Conservation (phyloP, 1,140 invertebrate species). For the Hydropsyche tenuis region DNA sequence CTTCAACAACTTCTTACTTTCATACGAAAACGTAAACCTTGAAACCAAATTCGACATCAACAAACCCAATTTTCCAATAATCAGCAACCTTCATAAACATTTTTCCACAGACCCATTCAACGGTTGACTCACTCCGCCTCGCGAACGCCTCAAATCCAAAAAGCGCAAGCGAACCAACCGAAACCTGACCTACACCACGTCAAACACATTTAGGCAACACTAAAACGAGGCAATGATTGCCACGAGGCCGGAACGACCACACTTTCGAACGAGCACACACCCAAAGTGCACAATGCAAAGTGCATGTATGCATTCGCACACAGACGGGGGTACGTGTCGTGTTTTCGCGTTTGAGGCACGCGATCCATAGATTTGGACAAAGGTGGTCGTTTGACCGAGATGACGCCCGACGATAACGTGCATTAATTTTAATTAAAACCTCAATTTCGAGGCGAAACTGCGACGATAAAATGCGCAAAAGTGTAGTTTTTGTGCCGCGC, state of each 20-base stretch:
- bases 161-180: background rate
- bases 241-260: background rate
- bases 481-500: background rate
- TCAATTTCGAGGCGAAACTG: background rate
- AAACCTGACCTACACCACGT: background rate
- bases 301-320: too few relatives aligned
- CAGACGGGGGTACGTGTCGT: background rate
- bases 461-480: too few relatives aligned
- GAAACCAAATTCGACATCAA: too few relatives aligned
- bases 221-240: slow-evolving; percentile 20
- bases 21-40: too few relatives aligned
- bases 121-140: too few relatives aligned
- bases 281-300: too few relatives aligned
- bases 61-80: too few relatives aligned
- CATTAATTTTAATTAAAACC: slow-evolving; percentile 32
- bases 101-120: too few relatives aligned
- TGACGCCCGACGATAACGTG: slow-evolving; percentile 12
- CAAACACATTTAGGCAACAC: background rate
- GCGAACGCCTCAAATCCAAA: too few relatives aligned
- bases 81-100: too few relatives aligned
- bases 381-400: slow-evolving; percentile 31
- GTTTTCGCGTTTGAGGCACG: slow-evolving; percentile 5
- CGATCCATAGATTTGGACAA: slow-evolving; percentile 34
- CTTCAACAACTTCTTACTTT: too few relatives aligned
- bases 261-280: too few relatives aligned